phyloP scores from a whole-genome alignment of 2,888 invertebrate species.

The Thymelicus acteon region DNA sequence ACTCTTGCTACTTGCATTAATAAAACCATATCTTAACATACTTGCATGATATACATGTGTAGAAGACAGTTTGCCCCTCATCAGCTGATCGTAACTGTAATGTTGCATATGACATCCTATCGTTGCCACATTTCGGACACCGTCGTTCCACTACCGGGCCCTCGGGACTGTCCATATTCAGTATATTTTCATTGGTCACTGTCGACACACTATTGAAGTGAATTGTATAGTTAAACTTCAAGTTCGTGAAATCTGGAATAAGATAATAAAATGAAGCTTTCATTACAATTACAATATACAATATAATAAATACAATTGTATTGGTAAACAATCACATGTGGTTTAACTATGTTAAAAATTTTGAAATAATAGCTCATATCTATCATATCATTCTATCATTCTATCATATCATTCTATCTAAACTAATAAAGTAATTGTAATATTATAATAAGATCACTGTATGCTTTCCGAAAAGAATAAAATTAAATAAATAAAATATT shows the following conservation, averaged over 20 bases:
- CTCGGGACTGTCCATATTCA: constrained; percentile 81
- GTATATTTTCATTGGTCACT: constrained; percentile 60
- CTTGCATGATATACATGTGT: constrained; percentile 97
- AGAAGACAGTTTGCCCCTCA: constrained; percentile 99
- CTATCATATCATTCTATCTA: no score
- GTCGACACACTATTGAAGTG: constrained; percentile 87
- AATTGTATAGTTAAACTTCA: constrained; percentile 88
- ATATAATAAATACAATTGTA: no score
- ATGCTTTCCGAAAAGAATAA: no score
- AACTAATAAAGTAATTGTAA: no score
- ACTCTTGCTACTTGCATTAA: no score
- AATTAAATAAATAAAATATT: no score
- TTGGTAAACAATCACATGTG: no score
- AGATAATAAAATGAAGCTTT: not conserved
- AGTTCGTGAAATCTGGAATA: constrained; percentile 86
- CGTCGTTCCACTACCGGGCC: constrained; percentile 92
- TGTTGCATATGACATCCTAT: constrained; percentile 98
- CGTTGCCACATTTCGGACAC: constrained; percentile 95
- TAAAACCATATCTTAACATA: constrained; percentile 66
- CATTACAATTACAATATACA: not conserved
- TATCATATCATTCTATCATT: no score
- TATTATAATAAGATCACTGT: no score
- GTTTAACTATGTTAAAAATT: no score
- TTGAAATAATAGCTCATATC: no score
- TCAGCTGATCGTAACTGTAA: constrained; percentile 98